phyloP scores from a whole-genome alignment of 2,888 invertebrate species.

The Teinopalpus imperialis region DNA sequence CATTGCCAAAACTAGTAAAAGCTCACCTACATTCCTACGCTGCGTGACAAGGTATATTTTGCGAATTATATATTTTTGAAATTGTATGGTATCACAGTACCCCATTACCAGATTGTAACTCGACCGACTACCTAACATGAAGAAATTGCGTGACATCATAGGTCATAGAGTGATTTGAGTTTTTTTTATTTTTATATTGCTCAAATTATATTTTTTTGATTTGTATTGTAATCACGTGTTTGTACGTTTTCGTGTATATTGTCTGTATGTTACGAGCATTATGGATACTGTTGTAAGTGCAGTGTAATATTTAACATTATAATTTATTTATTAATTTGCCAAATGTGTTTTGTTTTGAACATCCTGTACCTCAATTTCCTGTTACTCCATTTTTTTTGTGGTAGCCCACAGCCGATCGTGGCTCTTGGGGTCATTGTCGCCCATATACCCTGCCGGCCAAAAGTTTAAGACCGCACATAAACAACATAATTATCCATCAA shows the following conservation, averaged over 20 bases:
- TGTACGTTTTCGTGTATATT: conserved; percentile 73
- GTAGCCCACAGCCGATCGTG: too few relatives aligned
- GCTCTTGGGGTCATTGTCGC: too few relatives aligned
- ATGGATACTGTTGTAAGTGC: conserved; percentile 72
- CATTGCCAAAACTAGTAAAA: conserved; percentile 64
- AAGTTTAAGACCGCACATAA: too few relatives aligned
- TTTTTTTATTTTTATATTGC: conserved; percentile 79
- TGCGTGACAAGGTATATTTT: conserved; percentile 37
- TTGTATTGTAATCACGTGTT: conserved; percentile 67
- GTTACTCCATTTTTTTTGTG: too few relatives aligned
- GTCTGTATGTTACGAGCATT: conserved; percentile 69
- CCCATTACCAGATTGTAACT: conserved; percentile 6
- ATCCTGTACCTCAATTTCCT: background rate
- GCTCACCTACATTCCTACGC: conserved; percentile 66
- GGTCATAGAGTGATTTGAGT: conserved; percentile 67
- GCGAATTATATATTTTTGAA: conserved; percentile 26
- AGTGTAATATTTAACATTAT: conserved; percentile 79
- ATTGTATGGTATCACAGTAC: conserved; percentile 12
- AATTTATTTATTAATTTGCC: conserved; percentile 82
- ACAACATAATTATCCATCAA: too few relatives aligned
- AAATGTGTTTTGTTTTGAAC: conserved; percentile 38
- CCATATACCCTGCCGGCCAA: too few relatives aligned
- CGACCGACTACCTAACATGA: conserved; percentile 23
- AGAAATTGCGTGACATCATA: conserved; percentile 46
- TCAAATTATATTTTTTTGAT: conserved; percentile 56